phyloP scores from a whole-genome alignment of 2,797 vertebrate species.

The Lepilemur ruficaudatus region DNA sequence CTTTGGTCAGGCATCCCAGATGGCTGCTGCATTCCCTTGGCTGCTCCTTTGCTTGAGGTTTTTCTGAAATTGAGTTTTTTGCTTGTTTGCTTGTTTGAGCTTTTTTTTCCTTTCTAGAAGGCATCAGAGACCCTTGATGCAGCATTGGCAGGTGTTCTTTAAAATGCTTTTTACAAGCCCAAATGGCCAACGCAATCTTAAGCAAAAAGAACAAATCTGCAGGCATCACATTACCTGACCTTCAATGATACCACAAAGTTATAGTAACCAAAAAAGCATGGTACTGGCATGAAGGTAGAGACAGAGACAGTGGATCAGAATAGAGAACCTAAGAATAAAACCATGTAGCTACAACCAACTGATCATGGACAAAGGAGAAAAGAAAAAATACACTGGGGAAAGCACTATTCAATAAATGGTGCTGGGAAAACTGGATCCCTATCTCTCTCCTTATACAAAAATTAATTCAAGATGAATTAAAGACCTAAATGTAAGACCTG shows the following conservation, averaged over 20 bases:
- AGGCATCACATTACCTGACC: not conserved
- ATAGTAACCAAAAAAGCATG: not conserved
- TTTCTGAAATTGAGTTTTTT: constrained; percentile 44
- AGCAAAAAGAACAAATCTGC: not conserved
- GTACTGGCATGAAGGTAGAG: not conserved
- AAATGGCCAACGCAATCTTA: not conserved
- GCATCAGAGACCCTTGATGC: not conserved
- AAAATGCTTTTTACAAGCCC: not conserved
- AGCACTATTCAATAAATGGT: not conserved
- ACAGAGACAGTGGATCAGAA: not conserved
- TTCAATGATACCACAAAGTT: not conserved
- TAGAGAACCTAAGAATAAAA: not conserved
- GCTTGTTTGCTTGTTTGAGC: not conserved
- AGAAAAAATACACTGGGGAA: not conserved
- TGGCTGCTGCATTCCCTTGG: not conserved
- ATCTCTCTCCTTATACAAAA: not conserved
- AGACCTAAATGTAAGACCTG: not conserved
- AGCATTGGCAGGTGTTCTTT: constrained; percentile 8
- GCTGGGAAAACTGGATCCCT: not conserved
- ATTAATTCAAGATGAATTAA: not conserved
- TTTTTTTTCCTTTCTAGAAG: not conserved
- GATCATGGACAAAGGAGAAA: not conserved
- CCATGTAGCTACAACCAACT: not conserved
- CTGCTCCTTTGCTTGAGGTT: not conserved
- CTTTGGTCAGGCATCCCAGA: constrained; percentile 21